Conservation (phyloP, 2,113 vertebrate genomes). For the Tonatia bakeri region DNA sequence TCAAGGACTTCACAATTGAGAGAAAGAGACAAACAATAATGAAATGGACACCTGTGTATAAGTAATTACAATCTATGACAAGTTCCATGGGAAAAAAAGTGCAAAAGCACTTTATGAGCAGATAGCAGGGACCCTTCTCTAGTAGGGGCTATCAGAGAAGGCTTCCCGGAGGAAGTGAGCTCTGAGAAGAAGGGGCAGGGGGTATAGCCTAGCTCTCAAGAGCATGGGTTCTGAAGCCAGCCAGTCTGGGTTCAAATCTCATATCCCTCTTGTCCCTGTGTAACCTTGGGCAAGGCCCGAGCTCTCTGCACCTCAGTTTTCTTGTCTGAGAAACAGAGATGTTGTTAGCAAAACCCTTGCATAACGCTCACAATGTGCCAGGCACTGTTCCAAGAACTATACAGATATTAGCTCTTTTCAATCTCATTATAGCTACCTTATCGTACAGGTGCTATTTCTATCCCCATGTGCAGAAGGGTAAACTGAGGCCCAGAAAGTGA, state of each 20-base stretch:
- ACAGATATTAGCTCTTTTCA: background rate
- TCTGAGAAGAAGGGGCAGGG: background rate
- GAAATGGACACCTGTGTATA: background rate
- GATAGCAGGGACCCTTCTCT: background rate
- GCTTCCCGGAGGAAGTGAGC: background rate
- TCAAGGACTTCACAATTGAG: background rate
- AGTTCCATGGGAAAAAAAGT: background rate
- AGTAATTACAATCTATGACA: background rate
- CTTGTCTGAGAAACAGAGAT: background rate
- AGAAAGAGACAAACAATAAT: background rate
- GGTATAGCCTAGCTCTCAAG: background rate
- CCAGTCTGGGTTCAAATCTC: background rate
- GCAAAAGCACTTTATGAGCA: background rate
- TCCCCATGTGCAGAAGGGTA: background rate
- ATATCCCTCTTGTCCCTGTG: background rate
- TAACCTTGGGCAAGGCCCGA: background rate
- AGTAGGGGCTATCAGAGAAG: background rate
- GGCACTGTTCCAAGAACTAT: background rate
- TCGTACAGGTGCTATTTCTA: background rate
- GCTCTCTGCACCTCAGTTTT: background rate
- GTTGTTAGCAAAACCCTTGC: background rate
- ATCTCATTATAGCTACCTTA: background rate
- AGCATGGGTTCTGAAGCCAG: background rate
- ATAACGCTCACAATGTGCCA: background rate
- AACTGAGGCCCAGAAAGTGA: background rate